Percentiles rank a stretch among this genome's conserved stretches.
phyloP scores from a whole-genome alignment of 2,113 vertebrate species.

The Cairina moschata region DNA sequence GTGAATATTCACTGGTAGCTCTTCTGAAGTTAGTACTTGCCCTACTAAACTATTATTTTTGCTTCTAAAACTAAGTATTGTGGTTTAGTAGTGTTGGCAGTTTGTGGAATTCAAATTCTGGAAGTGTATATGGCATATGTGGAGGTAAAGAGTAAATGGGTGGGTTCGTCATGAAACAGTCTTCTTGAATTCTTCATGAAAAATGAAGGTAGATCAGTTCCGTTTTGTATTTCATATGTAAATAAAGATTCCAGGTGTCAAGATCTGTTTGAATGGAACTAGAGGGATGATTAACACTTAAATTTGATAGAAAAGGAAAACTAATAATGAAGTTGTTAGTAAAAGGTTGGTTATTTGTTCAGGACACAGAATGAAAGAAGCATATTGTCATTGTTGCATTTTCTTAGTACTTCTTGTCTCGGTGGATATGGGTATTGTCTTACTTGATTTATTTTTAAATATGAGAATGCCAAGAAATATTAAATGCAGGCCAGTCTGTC shows the following conservation, averaged over 20 bases:
- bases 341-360: neutral
- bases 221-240: neutral
- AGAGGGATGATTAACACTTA: neutral
- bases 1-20: neutral
- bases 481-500: neutral
- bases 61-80: neutral
- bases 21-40: conserved; percentile 1
- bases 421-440: neutral
- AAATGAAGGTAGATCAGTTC: neutral
- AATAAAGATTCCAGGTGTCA: fast-evolving
- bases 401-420: neutral
- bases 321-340: neutral
- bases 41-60: neutral
- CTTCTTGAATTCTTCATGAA: neutral
- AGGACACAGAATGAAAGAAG: neutral
- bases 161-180: neutral
- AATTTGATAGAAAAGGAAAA: neutral
- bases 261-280: neutral
- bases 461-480: neutral
- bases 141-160: neutral
- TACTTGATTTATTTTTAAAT: neutral
- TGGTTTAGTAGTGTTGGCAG: neutral
- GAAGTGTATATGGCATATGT: fast-evolving
- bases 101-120: neutral
- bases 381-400: neutral